Evolutionary conservation across 2,113 vertebrate species (phyloP).

Genomic region (Fulmarus glacialis): DNA sequence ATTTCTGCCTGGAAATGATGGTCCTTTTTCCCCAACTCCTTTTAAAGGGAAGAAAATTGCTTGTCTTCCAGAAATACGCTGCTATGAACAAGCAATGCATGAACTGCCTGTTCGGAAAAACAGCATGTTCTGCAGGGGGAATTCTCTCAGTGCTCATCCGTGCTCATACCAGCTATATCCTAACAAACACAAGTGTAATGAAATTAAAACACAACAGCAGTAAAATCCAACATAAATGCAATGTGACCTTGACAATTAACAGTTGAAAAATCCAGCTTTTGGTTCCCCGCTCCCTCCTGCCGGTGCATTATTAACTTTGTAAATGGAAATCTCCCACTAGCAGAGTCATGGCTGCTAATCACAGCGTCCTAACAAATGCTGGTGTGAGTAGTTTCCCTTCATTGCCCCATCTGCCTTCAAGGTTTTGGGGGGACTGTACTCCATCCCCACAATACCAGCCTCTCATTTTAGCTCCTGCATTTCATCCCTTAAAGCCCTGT

Average conservation of each 20-base stretch:
- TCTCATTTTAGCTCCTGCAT: background rate
- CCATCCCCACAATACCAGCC: background rate
- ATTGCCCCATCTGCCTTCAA: background rate
- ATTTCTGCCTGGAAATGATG: constrained; percentile 54
- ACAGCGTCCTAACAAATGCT: background rate
- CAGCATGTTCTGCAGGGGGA: background rate
- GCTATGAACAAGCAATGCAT: background rate
- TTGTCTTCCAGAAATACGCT: background rate
- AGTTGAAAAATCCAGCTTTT: background rate
- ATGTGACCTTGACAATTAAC: background rate
- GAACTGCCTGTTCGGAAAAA: background rate
- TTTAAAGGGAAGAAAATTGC: constrained; percentile 7
- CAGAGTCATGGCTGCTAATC: background rate
- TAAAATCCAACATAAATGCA: background rate
- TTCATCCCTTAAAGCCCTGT: background rate
- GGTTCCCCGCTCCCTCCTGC: background rate
- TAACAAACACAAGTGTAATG: background rate
- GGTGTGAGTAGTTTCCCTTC: background rate
- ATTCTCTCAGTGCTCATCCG: background rate
- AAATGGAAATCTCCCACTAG: background rate
- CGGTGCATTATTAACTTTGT: background rate
- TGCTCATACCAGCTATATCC: background rate
- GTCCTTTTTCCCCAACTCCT: background rate
- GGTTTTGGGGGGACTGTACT: background rate
- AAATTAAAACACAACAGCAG: background rate